These are phyloP conservation scores for Pomacea maculata DNA, from an alignment of 1,140 invertebrate species.

Conservation along the genomic window DNA sequence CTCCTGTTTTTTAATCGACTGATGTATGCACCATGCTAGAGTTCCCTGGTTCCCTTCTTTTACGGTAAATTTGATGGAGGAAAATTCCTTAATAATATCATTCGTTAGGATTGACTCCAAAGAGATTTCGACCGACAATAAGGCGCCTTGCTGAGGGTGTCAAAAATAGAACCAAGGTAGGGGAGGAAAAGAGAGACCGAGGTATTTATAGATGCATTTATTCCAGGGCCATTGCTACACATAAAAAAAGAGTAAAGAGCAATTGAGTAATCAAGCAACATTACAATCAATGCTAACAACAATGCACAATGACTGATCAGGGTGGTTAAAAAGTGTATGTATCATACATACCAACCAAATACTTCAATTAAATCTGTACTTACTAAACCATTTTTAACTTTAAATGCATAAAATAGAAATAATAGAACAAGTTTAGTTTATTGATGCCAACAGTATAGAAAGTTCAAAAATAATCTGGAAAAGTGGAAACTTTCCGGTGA, in stretches of 20 bases:
- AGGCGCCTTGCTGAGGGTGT: too few relatives aligned
- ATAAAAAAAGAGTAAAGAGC: too few relatives aligned
- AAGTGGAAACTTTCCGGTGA: neutral
- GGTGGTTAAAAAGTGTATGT: neutral
- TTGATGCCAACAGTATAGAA: neutral
- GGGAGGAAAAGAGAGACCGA: neutral
- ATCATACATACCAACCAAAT: neutral
- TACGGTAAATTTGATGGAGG: too few relatives aligned
- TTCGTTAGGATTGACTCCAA: too few relatives aligned
- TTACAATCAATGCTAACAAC: neutral
- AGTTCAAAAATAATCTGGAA: neutral
- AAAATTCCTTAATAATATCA: too few relatives aligned
- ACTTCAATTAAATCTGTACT: neutral
- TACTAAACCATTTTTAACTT: neutral
- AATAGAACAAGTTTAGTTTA: neutral
- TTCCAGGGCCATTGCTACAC: neutral
- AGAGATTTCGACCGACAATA: too few relatives aligned
- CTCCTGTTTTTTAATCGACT: too few relatives aligned
- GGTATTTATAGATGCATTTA: neutral
- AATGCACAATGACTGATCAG: neutral
- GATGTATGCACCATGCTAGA: too few relatives aligned
- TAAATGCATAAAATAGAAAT: slow-evolving; percentile 11
- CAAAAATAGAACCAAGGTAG: neutral
- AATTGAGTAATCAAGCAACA: neutral
- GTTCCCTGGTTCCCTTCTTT: too few relatives aligned